Conservation (phyloP, 2,113 vertebrate genomes). For the Crypturellus undulatus region DNA sequence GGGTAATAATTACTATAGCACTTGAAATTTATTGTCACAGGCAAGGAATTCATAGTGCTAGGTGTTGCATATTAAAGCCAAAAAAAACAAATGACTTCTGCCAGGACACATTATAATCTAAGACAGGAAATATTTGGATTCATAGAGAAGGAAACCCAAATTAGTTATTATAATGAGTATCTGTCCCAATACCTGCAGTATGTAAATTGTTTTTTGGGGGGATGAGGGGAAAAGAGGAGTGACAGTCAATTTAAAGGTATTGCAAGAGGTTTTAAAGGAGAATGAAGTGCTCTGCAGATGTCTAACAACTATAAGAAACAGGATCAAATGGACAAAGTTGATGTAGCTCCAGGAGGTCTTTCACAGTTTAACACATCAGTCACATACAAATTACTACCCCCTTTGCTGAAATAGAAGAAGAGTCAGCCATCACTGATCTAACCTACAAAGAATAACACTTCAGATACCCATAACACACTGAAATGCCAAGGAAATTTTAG, state of each 20-base stretch:
- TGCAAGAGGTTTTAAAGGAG: background rate
- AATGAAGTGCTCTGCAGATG: constrained; percentile 31
- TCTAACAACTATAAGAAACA: background rate
- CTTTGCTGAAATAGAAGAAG: background rate
- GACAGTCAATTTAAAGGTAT: constrained; percentile 15
- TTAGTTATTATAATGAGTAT: background rate
- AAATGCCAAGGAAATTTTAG: background rate
- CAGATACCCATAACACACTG: background rate
- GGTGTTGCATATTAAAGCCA: background rate
- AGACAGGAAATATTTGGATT: constrained; percentile 10
- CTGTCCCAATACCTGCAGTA: background rate
- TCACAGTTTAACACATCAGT: background rate
- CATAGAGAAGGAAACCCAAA: constrained; percentile 5
- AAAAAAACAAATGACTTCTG: background rate
- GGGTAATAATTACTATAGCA: background rate
- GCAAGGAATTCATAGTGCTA: background rate
- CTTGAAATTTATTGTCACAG: background rate
- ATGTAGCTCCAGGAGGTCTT: background rate
- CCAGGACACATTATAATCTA: background rate
- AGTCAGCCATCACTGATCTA: background rate
- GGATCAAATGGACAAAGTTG: background rate
- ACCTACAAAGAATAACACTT: background rate
- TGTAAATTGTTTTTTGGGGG: background rate
- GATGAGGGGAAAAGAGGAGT: too few species aligned
- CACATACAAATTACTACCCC: background rate